Conservation (phyloP, 2,797 vertebrate genomes). For the Chromis chromis region DNA sequence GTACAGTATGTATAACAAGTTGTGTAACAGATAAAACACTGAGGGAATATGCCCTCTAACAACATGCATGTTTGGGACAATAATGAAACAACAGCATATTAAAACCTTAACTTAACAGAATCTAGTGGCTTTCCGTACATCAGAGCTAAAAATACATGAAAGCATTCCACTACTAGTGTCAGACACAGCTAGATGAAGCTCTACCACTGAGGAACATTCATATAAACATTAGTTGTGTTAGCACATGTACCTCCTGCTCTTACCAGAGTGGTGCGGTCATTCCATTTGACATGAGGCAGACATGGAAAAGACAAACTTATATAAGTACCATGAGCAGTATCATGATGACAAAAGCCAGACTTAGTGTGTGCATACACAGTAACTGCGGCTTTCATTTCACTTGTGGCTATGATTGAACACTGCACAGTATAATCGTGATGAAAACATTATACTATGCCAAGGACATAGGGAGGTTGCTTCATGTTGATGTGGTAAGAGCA, state of each 20-base stretch:
- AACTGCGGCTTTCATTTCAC: conserved; percentile 49
- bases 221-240: conserved; percentile 64
- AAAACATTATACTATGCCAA: conserved; percentile 51
- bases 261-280: conserved; percentile 96
- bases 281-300: conserved; percentile 97
- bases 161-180: conserved; percentile 47
- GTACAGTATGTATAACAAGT: conserved; percentile 1
- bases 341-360: conserved; percentile 49
- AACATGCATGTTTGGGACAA: conserved; percentile 61
- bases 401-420: conserved; percentile 37
- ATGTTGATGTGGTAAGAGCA: conserved; percentile 44
- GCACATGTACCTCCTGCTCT: conserved; percentile 99
- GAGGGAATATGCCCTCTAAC: conserved; percentile 22
- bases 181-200: conserved; percentile 57
- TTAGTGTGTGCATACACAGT: conserved; percentile 34
- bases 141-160: conserved; percentile 14
- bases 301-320: conserved; percentile 95
- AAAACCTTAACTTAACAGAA: neutral
- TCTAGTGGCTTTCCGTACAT: neutral
- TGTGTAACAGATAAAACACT: conserved; percentile 25
- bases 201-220: conserved; percentile 58
- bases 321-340: conserved; percentile 89
- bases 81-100: conserved; percentile 17
- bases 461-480: conserved; percentile 39
- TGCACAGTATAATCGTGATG: conserved; percentile 50